A percentile compares a stretch with the other conserved stretches of the same genome.
Evolutionary conservation across 2,113 vertebrate species (phyloP).

Genomic region (Pyrgilauda ruficollis): DNA sequence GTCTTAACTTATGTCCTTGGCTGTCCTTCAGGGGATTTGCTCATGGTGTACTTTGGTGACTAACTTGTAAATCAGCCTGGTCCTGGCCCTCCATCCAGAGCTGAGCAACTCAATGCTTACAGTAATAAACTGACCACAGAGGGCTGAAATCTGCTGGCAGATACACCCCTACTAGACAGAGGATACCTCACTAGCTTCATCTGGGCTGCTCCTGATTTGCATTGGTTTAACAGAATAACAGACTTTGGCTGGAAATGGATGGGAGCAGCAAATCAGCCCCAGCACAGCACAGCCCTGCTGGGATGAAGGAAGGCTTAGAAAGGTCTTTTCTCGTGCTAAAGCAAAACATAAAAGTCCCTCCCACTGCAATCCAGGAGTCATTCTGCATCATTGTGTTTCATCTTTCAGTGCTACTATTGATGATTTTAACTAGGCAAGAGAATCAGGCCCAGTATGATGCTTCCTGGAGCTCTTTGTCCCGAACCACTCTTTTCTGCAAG

Average conservation of each 20-base stretch:
- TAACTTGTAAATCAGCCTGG: conserved; percentile 7
- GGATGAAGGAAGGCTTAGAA: background rate
- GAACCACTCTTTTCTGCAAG: background rate
- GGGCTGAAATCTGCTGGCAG: background rate
- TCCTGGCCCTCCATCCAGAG: background rate
- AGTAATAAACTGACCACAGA: background rate
- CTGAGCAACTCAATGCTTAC: background rate
- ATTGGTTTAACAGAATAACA: conserved; percentile 59
- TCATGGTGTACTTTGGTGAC: background rate
- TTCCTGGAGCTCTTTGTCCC: background rate
- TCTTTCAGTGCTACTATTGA: background rate
- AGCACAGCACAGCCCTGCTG: background rate
- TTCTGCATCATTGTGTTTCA: background rate
- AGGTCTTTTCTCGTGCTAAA: background rate
- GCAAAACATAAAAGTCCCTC: background rate
- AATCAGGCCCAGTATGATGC: background rate
- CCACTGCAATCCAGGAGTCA: background rate
- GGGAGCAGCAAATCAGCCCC: background rate
- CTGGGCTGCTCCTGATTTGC: conserved; percentile 44
- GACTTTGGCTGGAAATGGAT: background rate
- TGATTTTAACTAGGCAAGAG: background rate
- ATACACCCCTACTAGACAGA: background rate
- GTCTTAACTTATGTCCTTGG: background rate
- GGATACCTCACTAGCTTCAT: background rate
- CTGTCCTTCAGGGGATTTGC: background rate